These are phyloP conservation scores for Propithecus coquereli DNA, from an alignment of 2,113 vertebrate species.

Conservation along the genomic window DNA sequence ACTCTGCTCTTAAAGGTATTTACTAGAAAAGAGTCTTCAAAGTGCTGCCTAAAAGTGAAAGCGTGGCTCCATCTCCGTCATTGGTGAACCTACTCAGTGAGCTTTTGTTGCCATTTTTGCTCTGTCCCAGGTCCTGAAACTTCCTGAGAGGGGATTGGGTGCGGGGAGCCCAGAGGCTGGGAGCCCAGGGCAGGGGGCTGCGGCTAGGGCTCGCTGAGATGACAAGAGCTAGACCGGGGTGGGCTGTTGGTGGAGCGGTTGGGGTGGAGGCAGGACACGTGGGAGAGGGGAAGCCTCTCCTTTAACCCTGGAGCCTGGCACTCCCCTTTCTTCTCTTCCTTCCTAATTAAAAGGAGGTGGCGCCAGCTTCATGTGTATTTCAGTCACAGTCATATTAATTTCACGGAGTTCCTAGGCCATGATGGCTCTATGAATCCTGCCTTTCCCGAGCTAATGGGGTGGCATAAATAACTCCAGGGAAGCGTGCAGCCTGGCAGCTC, in stretches of 20 bases:
- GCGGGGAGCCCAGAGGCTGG: not conserved
- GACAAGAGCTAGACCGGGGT: accelerated
- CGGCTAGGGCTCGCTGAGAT: not conserved
- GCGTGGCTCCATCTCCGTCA: accelerated
- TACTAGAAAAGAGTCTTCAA: not conserved
- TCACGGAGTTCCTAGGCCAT: constrained; percentile 67
- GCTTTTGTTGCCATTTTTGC: not conserved
- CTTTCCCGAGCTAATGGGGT: constrained; percentile 75
- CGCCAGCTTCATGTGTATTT: constrained; percentile 66
- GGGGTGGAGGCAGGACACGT: too few relatives aligned
- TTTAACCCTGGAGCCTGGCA: not conserved
- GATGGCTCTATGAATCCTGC: constrained; percentile 71
- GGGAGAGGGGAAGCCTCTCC: not conserved
- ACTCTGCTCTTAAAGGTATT: not conserved
- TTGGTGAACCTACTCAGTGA: not conserved
- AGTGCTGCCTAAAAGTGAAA: not conserved
- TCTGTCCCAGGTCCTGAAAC: not conserved
- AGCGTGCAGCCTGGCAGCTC: constrained; percentile 42
- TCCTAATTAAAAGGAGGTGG: not conserved
- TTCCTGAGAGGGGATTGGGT: accelerated
- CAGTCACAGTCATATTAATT: constrained; percentile 76
- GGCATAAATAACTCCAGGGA: constrained; percentile 77
- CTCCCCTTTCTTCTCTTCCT: not conserved
- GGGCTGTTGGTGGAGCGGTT: not conserved
- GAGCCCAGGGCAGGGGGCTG: not conserved